Evolutionary conservation across 1,140 invertebrate species (phyloP).

Genomic region (Ephestia elutella): DNA sequence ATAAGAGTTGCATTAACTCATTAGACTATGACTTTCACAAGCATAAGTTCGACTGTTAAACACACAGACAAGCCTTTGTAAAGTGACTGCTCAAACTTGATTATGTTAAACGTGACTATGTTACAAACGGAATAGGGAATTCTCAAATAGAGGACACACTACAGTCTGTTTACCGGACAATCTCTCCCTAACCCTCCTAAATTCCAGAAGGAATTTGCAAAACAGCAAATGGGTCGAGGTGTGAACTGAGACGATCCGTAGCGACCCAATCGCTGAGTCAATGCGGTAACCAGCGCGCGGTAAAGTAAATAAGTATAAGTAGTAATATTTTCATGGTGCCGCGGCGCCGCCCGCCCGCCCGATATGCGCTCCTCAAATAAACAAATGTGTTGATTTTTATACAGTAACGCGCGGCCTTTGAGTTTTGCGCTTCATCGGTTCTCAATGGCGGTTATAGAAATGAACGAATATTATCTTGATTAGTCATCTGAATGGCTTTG

Average conservation of each 20-base stretch:
- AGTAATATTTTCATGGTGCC: conserved; percentile 68
- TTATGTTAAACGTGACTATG: too few relatives aligned
- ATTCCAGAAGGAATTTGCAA: not conserved
- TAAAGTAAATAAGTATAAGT: conserved; percentile 72
- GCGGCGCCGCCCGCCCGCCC: conserved; percentile 41
- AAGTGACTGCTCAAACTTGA: too few relatives aligned
- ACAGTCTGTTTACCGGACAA: not conserved
- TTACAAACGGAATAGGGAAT: not conserved
- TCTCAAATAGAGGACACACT: not conserved
- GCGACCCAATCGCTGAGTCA: conserved; percentile 49
- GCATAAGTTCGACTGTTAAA: too few relatives aligned
- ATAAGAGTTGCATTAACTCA: too few relatives aligned
- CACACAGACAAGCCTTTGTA: too few relatives aligned
- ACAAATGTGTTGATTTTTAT: conserved; percentile 67
- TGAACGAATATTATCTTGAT: conserved; percentile 6
- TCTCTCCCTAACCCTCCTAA: not conserved
- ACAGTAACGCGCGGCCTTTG: conserved; percentile 48
- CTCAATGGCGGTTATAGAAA: conserved; percentile 34
- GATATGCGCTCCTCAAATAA: conserved; percentile 44
- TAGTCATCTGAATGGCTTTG: not conserved
- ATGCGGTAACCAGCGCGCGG: conserved; percentile 48
- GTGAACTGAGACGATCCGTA: conserved; percentile 23
- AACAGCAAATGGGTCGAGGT: conserved; percentile 4
- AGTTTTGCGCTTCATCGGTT: conserved; percentile 32
- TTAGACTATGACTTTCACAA: too few relatives aligned